Conservation (phyloP, 2,888 invertebrate genomes). For the Allygus modestus region DNA sequence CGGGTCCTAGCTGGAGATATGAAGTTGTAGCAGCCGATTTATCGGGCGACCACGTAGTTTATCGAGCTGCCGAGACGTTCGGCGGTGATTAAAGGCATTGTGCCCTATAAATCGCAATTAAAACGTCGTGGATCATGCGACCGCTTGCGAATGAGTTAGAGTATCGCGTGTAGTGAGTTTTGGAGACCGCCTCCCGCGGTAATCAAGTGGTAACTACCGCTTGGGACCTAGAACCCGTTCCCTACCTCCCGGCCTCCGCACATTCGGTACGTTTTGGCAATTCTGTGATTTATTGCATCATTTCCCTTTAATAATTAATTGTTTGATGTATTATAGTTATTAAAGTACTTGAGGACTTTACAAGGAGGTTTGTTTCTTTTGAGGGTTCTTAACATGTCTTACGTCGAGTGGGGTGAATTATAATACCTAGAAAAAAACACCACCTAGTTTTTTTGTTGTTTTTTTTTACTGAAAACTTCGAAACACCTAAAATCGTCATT, state of each 20-base stretch:
- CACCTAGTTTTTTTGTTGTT: too few species aligned
- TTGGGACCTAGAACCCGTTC: background rate
- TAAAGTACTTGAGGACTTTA: too few species aligned
- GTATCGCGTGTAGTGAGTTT: conserved; percentile 25
- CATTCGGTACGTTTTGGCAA: too few species aligned
- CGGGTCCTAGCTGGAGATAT: conserved; percentile 31
- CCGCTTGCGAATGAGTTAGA: conserved; percentile 10
- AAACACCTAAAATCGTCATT: too few species aligned
- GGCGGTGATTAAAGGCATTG: conserved; percentile 35
- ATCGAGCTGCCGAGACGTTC: conserved; percentile 37
- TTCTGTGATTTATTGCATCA: too few species aligned
- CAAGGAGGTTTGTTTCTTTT: too few species aligned
- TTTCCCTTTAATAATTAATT: too few species aligned
- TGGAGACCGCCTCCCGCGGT: background rate
- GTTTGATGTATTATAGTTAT: too few species aligned
- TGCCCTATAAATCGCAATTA: conserved; percentile 48
- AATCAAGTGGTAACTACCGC: conserved; percentile 11
- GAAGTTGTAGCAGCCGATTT: conserved; percentile 28
- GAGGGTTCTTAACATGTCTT: too few species aligned
- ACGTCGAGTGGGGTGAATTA: too few species aligned
- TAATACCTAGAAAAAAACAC: too few species aligned
- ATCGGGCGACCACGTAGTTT: conserved; percentile 10
- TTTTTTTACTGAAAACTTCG: too few species aligned
- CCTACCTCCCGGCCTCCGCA: background rate
- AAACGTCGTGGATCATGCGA: conserved; percentile 50